Evolutionary conservation across 2,797 vertebrate genomes (phyloP), one percentile per base, ranked within the genome.

Genomic region (Lates japonicus): DNA sequence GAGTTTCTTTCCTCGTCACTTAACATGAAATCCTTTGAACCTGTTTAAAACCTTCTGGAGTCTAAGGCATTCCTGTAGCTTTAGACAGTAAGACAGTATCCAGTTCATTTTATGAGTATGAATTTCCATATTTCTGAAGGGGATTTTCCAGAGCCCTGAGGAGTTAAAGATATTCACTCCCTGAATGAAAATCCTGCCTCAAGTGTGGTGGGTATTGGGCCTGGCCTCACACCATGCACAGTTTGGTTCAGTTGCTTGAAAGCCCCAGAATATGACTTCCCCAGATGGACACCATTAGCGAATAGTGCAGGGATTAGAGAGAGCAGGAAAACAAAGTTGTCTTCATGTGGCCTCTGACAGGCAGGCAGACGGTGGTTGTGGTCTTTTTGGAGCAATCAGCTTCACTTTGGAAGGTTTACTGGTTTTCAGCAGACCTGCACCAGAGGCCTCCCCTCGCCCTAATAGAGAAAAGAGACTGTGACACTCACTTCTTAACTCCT

Each of bases 241-340:
- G 78, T 85, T n/a, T 52, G 39, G 48, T 72, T 85, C 59, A 77
- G 11, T 70, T 69, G 22, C 48, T 80, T 14, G 48, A 67, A 70
- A 66, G 60, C 64, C 37, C 61, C 37, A 63, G 37, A 78, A 62
- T 71, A 87, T n/a, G 60, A 74, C 58, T 83, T 88, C 76, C 62
- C 86, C 91, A 93, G 82, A 89, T 92, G 88, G 82, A 72, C 71
- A 13, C 70, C 60, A 89, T 88, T 88, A 92, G 75, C 29, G 63
- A 72, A 67, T 44, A 82, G 68, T 35, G 58, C 22, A 54, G 63
- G 65, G 73, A 84, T 90, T 94, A 90, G 62, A 86, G 86, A 61
- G 80, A 78, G 76, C 76, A 76, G 44, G 75, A 70, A 70, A 67
- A 39, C 71, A 67, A 73, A 76, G 73, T 39, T 65, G 64, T 83